These are phyloP conservation scores for Carassius carassius DNA, from an alignment of 2,113 vertebrate species.

Conservation along the genomic window DNA sequence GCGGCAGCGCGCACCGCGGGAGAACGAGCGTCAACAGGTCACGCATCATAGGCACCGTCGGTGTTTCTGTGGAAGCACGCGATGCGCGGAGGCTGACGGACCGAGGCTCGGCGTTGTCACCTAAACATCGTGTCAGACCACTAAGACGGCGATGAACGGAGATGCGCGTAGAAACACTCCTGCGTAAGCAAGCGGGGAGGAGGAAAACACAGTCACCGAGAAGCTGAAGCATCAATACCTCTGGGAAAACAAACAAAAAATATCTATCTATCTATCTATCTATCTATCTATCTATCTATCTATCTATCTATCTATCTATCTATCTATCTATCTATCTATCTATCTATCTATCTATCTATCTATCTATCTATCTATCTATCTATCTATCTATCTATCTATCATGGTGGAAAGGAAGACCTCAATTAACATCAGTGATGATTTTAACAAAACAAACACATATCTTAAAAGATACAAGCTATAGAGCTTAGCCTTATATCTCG, in stretches of 20 bases:
- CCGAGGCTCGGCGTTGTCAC: constrained; percentile 7
- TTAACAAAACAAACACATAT: neutral
- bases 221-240: constrained; percentile 9
- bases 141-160: neutral
- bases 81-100: constrained; percentile 45
- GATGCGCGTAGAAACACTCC: constrained; percentile 7
- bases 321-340: constrained; percentile 3
- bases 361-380: neutral
- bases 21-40: constrained; percentile 39
- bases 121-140: constrained; percentile 21
- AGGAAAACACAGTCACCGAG: neutral
- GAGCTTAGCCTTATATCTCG: neutral
- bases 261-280: neutral
- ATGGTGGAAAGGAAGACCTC: no score
- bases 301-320: constrained; percentile 7
- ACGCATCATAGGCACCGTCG: constrained; percentile 15
- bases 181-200: constrained; percentile 35
- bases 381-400: neutral
- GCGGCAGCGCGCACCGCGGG: constrained; percentile 11
- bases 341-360: constrained; percentile 15
- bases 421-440: neutral
- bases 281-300: constrained; percentile 14
- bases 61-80: constrained; percentile 42
- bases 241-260: neutral
- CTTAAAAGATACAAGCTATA: neutral